phyloP scores from a whole-genome alignment of 2,797 vertebrate genomes.

The Valencia hispanica region DNA sequence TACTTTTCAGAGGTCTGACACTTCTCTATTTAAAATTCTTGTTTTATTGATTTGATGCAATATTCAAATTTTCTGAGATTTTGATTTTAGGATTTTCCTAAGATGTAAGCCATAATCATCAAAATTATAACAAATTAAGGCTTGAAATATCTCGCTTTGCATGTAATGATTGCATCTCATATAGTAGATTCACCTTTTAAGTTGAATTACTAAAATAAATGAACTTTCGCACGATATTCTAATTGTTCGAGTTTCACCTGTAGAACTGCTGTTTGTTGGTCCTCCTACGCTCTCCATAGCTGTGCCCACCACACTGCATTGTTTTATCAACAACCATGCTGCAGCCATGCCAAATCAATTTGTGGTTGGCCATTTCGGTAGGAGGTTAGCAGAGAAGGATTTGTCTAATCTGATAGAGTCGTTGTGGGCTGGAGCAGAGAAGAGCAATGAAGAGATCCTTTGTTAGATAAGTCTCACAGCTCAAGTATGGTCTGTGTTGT shows the following conservation, averaged over 20 bases:
- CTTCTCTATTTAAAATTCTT: no score
- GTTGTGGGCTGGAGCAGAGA: conserved; percentile 58
- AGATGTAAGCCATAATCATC: no score
- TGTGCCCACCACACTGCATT: conserved; percentile 43
- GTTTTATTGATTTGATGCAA: no score
- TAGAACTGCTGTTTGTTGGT: conserved; percentile 33
- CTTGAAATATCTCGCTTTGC: no score
- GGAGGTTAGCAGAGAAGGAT: conserved; percentile 59
- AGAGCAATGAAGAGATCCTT: conserved; percentile 68
- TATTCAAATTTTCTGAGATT: no score
- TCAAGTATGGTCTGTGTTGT: conserved; percentile 39
- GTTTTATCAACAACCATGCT: conserved; percentile 44
- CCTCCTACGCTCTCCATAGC: conserved; percentile 40
- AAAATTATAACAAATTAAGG: no score
- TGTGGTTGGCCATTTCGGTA: conserved; percentile 54
- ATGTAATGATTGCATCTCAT: no score
- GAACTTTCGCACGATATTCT: background rate
- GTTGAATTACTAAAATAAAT: no score
- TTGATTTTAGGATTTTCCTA: no score
- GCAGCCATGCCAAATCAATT: conserved; percentile 54
- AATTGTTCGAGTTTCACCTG: background rate
- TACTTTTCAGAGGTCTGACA: no score
- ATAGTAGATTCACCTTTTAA: no score
- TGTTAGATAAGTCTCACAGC: conserved; percentile 56
- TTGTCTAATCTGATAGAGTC: conserved; percentile 70